phyloP scores from a whole-genome alignment of 2,888 invertebrate species.

The Anodontia alba region DNA sequence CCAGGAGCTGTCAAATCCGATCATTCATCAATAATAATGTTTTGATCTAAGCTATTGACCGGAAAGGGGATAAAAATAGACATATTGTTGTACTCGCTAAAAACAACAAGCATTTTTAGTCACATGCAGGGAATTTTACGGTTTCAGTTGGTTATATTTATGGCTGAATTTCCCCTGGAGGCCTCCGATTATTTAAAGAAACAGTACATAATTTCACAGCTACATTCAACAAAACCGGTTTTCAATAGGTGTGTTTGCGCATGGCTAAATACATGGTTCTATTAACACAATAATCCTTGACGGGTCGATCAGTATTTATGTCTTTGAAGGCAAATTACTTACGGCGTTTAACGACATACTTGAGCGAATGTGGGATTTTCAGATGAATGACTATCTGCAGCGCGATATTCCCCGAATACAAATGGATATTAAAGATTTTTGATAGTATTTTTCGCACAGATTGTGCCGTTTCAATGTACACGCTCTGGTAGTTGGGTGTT shows the following conservation, averaged over 20 bases:
- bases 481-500: constrained; percentile 6
- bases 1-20: constrained; percentile 1
- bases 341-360: not conserved
- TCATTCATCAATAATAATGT: not conserved
- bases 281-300: constrained; percentile 33
- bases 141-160: not conserved
- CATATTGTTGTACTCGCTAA: too few relatives aligned
- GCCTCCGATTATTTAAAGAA: constrained; percentile 1
- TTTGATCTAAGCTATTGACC: not conserved
- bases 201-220: constrained; percentile 15
- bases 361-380: not conserved
- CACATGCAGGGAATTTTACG: too few relatives aligned
- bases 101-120: too few relatives aligned
- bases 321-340: not conserved
- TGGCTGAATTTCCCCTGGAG: not conserved
- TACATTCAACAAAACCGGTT: constrained; percentile 32
- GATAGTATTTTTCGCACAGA: not conserved
- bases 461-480: constrained; percentile 7
- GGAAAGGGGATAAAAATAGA: not conserved
- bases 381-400: not conserved
- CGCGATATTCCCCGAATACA: not conserved
- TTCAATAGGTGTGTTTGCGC: constrained; percentile 39
- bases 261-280: constrained; percentile 29
- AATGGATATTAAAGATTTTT: not conserved
- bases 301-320: not conserved